Conservation (phyloP, 2,797 vertebrate genomes). For the Ctenopoma kingsleyae region DNA sequence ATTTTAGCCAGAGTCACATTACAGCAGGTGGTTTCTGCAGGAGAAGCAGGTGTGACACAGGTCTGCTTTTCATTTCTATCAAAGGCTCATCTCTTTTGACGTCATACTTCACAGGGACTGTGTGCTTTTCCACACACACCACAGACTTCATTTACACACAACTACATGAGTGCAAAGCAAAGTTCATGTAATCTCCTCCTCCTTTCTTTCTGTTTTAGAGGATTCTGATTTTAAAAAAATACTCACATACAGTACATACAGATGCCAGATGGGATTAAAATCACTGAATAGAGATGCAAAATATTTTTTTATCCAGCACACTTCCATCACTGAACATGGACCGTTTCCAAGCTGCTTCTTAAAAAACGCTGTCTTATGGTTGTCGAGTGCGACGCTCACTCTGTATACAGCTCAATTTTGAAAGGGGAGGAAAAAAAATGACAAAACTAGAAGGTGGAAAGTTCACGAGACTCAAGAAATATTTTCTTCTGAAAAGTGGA, state of each 20-base stretch:
- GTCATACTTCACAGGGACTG: neutral
- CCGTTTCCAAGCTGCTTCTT: constrained; percentile 23
- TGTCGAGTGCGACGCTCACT: neutral
- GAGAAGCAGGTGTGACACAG: constrained; percentile 25
- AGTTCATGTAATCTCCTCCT: too few species aligned
- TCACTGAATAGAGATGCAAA: constrained; percentile 32
- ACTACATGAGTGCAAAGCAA: neutral
- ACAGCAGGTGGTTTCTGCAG: constrained; percentile 20
- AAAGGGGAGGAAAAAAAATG: neutral
- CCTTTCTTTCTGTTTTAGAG: too few species aligned
- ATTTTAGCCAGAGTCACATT: constrained; percentile 8
- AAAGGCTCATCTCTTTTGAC: neutral
- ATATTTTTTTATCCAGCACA: constrained; percentile 6
- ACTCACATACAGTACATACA: too few species aligned
- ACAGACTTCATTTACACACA: neutral
- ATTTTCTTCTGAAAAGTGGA: neutral
- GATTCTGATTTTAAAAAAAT: too few species aligned
- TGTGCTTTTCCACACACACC: neutral
- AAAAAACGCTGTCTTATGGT: constrained; percentile 17
- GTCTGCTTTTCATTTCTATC: constrained; percentile 7
- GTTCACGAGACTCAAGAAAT: neutral
- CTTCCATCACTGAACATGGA: too few species aligned
- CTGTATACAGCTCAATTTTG: constrained; percentile 14
- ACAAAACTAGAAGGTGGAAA: neutral
- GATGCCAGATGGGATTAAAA: constrained; percentile 5